Evolutionary conservation across 2,113 vertebrate genomes (phyloP).

Genomic region (Chlorocebus sabaeus): DNA sequence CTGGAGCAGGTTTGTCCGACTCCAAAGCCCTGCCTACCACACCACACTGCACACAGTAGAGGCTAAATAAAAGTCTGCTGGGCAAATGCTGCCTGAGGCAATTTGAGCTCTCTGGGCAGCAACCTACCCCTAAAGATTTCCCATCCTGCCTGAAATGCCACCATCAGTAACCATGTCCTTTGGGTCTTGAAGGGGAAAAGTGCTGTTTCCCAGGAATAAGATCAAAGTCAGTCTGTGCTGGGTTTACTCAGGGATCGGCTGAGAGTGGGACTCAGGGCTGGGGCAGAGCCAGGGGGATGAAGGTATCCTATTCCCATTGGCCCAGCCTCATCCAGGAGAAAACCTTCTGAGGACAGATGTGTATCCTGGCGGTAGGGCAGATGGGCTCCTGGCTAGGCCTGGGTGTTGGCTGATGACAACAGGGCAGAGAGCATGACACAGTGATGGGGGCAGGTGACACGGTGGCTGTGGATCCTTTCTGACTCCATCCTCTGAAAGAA

Average conservation of each 20-base stretch:
- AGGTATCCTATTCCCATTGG: accelerated
- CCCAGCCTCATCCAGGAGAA: background rate
- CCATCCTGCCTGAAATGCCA: background rate
- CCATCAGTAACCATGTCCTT: background rate
- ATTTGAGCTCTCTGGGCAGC: background rate
- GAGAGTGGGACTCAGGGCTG: background rate
- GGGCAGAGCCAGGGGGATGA: background rate
- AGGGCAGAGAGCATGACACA: background rate
- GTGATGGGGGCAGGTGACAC: background rate
- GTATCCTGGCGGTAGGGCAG: accelerated
- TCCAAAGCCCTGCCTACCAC: background rate
- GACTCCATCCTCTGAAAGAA: background rate
- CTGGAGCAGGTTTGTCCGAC: background rate
- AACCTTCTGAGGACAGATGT: background rate
- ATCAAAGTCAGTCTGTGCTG: background rate
- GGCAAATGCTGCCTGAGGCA: background rate
- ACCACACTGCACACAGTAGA: background rate
- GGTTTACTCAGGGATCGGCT: background rate
- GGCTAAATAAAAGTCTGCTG: background rate
- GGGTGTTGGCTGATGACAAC: background rate
- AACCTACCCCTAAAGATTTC: too few species aligned
- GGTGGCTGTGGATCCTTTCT: background rate
- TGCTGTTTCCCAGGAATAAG: background rate
- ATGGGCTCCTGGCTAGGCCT: too few species aligned
- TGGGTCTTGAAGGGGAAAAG: background rate